A percentile compares a stretch with the other conserved stretches of the same genome.
phyloP scores from a whole-genome alignment of 2,888 invertebrate genomes.

The Eupelmus urozonus region DNA sequence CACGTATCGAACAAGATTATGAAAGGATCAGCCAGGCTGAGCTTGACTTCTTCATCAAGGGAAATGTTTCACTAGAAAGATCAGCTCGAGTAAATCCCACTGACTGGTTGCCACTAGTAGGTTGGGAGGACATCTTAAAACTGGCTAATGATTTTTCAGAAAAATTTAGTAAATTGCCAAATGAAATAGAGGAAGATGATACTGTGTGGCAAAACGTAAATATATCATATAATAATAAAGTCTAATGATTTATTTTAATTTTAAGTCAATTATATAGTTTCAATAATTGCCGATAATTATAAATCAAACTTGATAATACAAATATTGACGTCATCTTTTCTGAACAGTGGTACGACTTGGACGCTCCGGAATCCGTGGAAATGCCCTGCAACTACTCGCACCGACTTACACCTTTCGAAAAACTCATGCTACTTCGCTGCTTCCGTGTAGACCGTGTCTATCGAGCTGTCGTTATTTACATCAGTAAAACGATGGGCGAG shows the following conservation, averaged over 20 bases:
- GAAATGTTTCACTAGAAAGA: conserved; percentile 88
- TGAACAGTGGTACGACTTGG: conserved; percentile 89
- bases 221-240: conserved; percentile 10
- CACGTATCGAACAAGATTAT: conserved; percentile 87
- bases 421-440: conserved; percentile 91
- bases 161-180: conserved; percentile 82
- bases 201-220: conserved; percentile 84
- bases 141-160: conserved; percentile 84
- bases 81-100: conserved; percentile 83
- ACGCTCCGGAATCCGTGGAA: conserved; percentile 86
- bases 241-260: too few species aligned
- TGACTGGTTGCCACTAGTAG: conserved; percentile 85
- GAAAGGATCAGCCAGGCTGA: conserved; percentile 83
- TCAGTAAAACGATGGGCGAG: conserved; percentile 90
- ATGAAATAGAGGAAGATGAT: conserved; percentile 79
- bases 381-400: conserved; percentile 86
- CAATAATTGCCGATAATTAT: too few species aligned
- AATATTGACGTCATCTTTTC: too few species aligned
- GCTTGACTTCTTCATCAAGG: conserved; percentile 94
- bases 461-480: conserved; percentile 90
- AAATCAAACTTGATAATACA: too few species aligned
- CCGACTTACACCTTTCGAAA: conserved; percentile 81
- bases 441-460: conserved; percentile 94
- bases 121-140: conserved; percentile 91
- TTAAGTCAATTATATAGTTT: too few species aligned